phyloP scores from a whole-genome alignment of 2,888 invertebrate genomes.

The Gerris lacustris region DNA sequence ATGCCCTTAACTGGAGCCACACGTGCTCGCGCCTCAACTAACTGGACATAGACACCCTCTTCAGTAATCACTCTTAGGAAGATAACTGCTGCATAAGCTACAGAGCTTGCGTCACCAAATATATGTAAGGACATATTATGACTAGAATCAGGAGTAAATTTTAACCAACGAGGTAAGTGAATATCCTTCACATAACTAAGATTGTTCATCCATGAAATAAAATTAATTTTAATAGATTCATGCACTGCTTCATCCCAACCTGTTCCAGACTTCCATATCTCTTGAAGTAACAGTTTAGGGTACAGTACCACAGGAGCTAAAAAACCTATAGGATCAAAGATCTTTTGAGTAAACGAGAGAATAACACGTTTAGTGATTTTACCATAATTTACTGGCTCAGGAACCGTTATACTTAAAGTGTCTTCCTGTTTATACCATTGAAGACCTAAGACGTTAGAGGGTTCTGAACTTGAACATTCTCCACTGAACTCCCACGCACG shows the following conservation, averaged over 20 bases:
- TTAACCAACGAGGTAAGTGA: background rate
- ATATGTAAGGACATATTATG: conserved; percentile 24
- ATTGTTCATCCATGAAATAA: conserved; percentile 12
- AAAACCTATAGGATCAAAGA: conserved; percentile 30
- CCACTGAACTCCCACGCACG: conserved; percentile 17
- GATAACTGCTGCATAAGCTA: conserved; percentile 32
- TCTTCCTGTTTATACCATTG: conserved; percentile 10
- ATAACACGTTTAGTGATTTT: conserved; percentile 11
- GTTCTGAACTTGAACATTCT: background rate
- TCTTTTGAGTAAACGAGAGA: conserved; percentile 23
- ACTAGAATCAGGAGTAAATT: background rate
- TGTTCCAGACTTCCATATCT: conserved; percentile 18
- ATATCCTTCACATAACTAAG: conserved; percentile 5
- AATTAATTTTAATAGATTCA: background rate
- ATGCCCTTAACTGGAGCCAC: conserved; percentile 29
- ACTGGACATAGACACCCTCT: conserved; percentile 23
- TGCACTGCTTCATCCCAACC: conserved; percentile 13
- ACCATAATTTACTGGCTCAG: background rate
- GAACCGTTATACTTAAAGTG: background rate
- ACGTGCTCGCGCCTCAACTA: conserved; percentile 31
- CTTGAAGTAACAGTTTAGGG: conserved; percentile 29
- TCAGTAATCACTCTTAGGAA: conserved; percentile 26
- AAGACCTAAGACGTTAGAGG: conserved; percentile 16
- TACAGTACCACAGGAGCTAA: conserved; percentile 24
- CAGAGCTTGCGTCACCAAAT: conserved; percentile 32